Base-by-base conservation (phyloP, 2,888 invertebrate species). In the Capitulum mitella region DNA sequence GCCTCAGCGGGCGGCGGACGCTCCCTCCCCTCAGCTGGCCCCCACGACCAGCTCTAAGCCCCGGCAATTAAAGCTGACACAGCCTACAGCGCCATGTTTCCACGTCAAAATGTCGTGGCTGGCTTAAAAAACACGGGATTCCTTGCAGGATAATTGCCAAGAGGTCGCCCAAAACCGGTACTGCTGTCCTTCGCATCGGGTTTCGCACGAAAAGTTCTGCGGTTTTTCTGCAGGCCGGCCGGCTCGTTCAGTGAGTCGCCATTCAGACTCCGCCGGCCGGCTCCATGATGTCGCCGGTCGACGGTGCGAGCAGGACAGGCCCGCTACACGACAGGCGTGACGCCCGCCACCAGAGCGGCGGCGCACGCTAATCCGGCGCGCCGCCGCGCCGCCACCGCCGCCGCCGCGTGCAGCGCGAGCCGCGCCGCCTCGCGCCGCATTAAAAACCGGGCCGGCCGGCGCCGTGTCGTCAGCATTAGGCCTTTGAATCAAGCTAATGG, bases 101-200 rank as follows among this genome's bases (percentile, higher is more conserved):
- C 64, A 64, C 64, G 64, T 64, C 64, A 34, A 34, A 64, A 64
- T 64, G 64, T 64, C 64, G 34, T 64, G 64, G 34, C 34, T 19
- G 34, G 64, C 64, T 64, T 34, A 64, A 64, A 64, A 64, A 64
- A 64, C 64, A 64, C 32, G 64, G 34, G 64, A 64, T 64, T 64
- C 64, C 64, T 64, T 64, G 64, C 64, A 64, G 64, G 64, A 64
- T 64, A 64, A 64, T 64, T 64, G 64, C 64, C 64, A 64, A 64
- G 64, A 64, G 64, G 64, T 64, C 64, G 64, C 64, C 64, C 34
- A 16, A 64, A 64, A 64, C 64, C 64, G 64, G 64, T 64, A 64
- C 64, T 32, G 29, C 34, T 64, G 64, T 64, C 64, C 64, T 64
- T 64, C 64, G 64, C 34, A 19, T 64, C 64, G 64, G 64, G 29